phyloP scores from a whole-genome alignment of 1,140 invertebrate genomes.

The Papilio polyxenes region DNA sequence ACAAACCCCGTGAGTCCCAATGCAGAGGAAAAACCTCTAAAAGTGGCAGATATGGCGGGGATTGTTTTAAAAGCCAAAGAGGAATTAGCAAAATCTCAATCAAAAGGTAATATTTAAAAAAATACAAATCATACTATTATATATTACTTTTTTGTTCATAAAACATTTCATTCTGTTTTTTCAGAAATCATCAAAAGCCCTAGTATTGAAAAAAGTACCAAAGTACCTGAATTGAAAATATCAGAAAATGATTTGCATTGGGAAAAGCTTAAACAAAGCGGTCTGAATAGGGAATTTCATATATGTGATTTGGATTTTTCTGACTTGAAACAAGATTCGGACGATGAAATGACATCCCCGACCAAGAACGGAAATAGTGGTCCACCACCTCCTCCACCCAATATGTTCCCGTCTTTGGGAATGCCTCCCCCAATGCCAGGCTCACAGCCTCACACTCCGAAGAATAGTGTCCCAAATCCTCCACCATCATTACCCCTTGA shows the following conservation, averaged over 20 bases:
- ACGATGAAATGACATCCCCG: conserved; percentile 83
- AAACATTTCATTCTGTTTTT: conserved; percentile 42
- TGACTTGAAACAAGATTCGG: conserved; percentile 92
- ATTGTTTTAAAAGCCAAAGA: conserved; percentile 96
- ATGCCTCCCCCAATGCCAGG: conserved; percentile 77
- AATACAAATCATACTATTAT: no score
- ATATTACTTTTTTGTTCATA: not conserved
- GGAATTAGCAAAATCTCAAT: conserved; percentile 91
- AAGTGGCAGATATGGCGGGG: conserved; percentile 92
- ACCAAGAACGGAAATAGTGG: conserved; percentile 83
- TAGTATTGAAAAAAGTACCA: conserved; percentile 82
- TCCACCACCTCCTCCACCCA: conserved; percentile 87
- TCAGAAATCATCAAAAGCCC: conserved; percentile 85
- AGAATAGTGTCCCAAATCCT: conserved; percentile 59
- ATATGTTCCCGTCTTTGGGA: conserved; percentile 67
- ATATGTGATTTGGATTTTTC: conserved; percentile 98
- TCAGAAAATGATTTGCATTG: conserved; percentile 97
- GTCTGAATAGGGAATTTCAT: conserved; percentile 90
- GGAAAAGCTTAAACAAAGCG: conserved; percentile 92
- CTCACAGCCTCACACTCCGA: conserved; percentile 68
- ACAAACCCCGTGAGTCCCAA: conserved; percentile 80
- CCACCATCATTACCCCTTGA: conserved; percentile 64
- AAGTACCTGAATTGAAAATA: conserved; percentile 88
- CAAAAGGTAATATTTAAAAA: conserved; percentile 73
- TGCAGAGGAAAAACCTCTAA: conserved; percentile 78